Evolutionary conservation across 2,113 vertebrate species (phyloP), one percentile per base, ranked within the genome.

Genomic region (Leptocoma aspasia): DNA sequence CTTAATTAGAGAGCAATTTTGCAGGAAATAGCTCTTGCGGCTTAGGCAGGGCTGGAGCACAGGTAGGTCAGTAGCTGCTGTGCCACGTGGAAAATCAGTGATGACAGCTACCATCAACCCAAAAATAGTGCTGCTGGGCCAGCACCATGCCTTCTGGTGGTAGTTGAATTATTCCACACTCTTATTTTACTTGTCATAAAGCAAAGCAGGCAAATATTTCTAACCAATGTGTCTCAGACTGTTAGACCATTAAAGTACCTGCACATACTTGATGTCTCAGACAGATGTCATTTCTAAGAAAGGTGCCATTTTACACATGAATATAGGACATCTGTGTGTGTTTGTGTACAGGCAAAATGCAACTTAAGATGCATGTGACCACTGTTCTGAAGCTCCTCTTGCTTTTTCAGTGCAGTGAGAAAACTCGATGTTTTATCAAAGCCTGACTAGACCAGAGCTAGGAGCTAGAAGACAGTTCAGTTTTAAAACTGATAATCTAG

Each of bases 1-100:
- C 56, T 94, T 94, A 95, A 96, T 95, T 95, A 95, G 90, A 85
- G 81, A 82, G 80, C 65, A 96, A 95, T 96, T 96, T 95, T 71
- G 73, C 92, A 89, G 94, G 54, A 95, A 96, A 95, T 49, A 90
- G 86, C 53, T 82, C 89, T 69, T 39, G 60, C 0, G 0, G 53
- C 54, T 96, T 54, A 70, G 53, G 73, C 75, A 93, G 23, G 69
- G 75, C 75, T 57, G 69, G 31, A 84, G 54, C 56, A 72, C 81
- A 84, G 92, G 88, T 82, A 93, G 94, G 90, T 93, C 91, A 93
- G 61, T 16, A 73, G 82, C 80, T 82, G 61, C 71, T 89, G 50
- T 59, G 73, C 64, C 37, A 42, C 65, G 72, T 66, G n/a, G 82
- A 93, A 88, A 87, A 79, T 17, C 53, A 78, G 33, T 0, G 0